Conservation (phyloP, 2,888 invertebrate species). For the Orgyia antiqua region DNA sequence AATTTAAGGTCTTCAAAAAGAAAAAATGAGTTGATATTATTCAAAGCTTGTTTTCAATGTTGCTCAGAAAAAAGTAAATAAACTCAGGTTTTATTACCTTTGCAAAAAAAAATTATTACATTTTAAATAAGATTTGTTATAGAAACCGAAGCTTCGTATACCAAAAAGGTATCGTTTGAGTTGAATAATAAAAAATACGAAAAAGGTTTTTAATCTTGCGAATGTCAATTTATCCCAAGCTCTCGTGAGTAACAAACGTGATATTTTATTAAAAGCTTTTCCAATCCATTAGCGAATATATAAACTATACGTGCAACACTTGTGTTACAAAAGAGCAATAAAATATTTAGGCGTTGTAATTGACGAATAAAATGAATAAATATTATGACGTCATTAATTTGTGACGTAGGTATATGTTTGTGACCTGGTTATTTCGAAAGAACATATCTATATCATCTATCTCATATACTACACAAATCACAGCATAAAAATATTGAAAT, state of each 20-base stretch:
- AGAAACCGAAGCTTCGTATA: neutral
- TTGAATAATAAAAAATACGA: constrained; percentile 1
- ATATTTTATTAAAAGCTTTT: constrained; percentile 28
- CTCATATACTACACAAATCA: too few species aligned
- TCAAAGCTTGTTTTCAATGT: constrained; percentile 32
- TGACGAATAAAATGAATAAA: neutral
- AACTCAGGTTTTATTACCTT: constrained; percentile 10
- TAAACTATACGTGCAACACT: constrained; percentile 11
- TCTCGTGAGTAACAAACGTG: constrained; percentile 18
- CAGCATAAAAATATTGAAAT: too few species aligned
- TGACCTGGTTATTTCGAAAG: too few species aligned
- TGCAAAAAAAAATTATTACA: constrained; percentile 3
- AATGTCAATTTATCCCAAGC: constrained; percentile 20
- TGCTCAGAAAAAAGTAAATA: constrained; percentile 23
- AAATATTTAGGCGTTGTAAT: constrained; percentile 2
- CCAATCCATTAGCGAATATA: constrained; percentile 25
- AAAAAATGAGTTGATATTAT: constrained; percentile 49
- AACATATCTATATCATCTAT: too few species aligned
- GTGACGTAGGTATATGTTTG: too few species aligned
- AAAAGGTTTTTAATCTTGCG: constrained; percentile 20
- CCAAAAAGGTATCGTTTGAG: constrained; percentile 6
- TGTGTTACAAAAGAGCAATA: constrained; percentile 7
- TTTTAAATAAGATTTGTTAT: neutral
- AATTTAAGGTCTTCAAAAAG: constrained; percentile 36
- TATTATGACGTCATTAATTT: too few species aligned